Conservation (phyloP, 2,888 invertebrate species). For the Drosophila prolongata region DNA sequence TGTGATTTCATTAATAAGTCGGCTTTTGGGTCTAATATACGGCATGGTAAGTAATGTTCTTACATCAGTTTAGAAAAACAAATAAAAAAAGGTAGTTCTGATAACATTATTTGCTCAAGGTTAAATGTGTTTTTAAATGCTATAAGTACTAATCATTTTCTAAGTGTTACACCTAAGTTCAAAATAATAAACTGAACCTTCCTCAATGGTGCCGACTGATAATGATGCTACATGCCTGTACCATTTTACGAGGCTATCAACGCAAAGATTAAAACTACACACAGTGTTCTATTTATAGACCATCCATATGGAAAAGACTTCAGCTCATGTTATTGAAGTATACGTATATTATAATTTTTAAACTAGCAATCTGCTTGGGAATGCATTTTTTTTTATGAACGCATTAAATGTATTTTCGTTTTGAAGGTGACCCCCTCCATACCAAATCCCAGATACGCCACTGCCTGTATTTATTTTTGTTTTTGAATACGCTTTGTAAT, state of each 20-base stretch:
- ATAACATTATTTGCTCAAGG: no score
- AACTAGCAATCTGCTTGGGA: not conserved
- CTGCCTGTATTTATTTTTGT: not conserved
- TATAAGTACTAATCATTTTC: no score
- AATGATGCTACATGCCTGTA: not conserved
- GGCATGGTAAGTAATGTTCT: no score
- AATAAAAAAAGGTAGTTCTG: no score
- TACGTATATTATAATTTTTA: not conserved
- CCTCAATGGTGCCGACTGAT: not conserved
- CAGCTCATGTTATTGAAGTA: not conserved
- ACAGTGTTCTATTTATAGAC: not conserved
- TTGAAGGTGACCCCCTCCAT: no score
- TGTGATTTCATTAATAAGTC: no score
- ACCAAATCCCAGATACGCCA: no score
- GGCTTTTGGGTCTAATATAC: no score
- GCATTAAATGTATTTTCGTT: no score
- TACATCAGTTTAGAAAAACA: no score
- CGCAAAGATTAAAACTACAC: conserved; percentile 4
- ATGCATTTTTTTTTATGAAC: not conserved
- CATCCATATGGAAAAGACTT: not conserved
- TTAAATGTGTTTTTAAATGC: no score
- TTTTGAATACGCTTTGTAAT: not conserved
- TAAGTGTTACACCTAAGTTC: no score
- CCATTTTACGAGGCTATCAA: not conserved
- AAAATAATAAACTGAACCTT: not conserved